A percentile compares a stretch with the other conserved stretches of the same genome.
Evolutionary conservation across 1,140 invertebrate genomes (phyloP).

Genomic region (Dolichoris vasculosae): DNA sequence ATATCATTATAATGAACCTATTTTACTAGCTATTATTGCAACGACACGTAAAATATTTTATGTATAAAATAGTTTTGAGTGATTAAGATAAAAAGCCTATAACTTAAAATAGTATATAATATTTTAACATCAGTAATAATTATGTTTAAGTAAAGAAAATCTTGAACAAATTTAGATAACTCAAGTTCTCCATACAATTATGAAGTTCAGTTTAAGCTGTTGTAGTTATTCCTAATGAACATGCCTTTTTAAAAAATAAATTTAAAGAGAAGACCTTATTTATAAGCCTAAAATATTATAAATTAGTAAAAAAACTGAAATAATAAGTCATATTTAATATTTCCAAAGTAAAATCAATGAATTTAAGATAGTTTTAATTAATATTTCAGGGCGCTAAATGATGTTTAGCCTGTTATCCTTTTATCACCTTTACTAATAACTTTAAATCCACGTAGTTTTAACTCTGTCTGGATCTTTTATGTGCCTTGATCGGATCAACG

Average conservation of each 20-base stretch:
- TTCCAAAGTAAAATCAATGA: background rate
- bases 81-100: too few species aligned
- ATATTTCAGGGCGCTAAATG: conserved; percentile 7
- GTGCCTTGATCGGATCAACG: conserved; percentile 4
- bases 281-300: background rate
- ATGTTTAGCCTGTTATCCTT: background rate
- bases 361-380: background rate
- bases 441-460: conserved; percentile 27
- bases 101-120: too few species aligned
- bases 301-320: background rate
- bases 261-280: background rate
- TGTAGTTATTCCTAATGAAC: background rate
- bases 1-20: too few species aligned
- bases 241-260: background rate
- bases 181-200: too few species aligned
- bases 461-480: background rate
- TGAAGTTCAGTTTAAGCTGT: too few species aligned
- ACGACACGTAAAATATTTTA: too few species aligned
- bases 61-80: too few species aligned
- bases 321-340: background rate
- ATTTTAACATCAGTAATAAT: too few species aligned
- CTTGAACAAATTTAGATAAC: too few species aligned
- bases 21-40: too few species aligned
- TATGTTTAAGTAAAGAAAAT: too few species aligned
- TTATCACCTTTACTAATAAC: background rate